These are phyloP conservation scores for Cyclophora albipunctata DNA, from an alignment of 2,888 invertebrate genomes.

Conservation along the genomic window DNA sequence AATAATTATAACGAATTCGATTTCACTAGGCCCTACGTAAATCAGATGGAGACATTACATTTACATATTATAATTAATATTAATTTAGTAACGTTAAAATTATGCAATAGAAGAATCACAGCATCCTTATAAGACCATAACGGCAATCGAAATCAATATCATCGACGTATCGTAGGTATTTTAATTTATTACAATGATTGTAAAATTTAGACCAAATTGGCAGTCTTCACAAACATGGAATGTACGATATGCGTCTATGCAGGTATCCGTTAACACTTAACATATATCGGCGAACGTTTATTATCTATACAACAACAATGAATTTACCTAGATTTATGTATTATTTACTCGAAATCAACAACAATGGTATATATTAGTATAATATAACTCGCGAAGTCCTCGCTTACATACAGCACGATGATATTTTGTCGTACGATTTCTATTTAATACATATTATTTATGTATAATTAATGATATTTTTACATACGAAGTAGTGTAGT, in stretches of 20 bases:
- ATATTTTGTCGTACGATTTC: slow-evolving; percentile 13
- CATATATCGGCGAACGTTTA: slow-evolving; percentile 64
- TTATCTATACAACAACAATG: slow-evolving; percentile 70
- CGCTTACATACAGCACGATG: slow-evolving; percentile 16
- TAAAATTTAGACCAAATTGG: slow-evolving; percentile 76
- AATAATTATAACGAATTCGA: slow-evolving; percentile 70
- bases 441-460: slow-evolving; percentile 13
- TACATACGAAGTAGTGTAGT: slow-evolving; percentile 7
- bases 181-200: slow-evolving; percentile 63
- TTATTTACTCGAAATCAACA: slow-evolving; percentile 48
- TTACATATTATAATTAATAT: slow-evolving; percentile 38
- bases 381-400: slow-evolving; percentile 17
- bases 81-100: slow-evolving; percentile 57
- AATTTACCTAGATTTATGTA: slow-evolving; percentile 49
- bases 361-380: slow-evolving; percentile 35
- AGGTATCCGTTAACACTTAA: slow-evolving; percentile 72
- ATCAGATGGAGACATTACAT: slow-evolving; percentile 64
- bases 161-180: slow-evolving; percentile 70
- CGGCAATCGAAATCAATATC: slow-evolving; percentile 70
- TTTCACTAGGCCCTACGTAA: slow-evolving; percentile 70
- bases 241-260: slow-evolving; percentile 75
- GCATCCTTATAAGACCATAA: slow-evolving; percentile 72
- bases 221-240: slow-evolving; percentile 76
- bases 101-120: slow-evolving; percentile 76
- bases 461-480: slow-evolving; percentile 19